These are phyloP conservation scores for Perithous albicinctus DNA, from an alignment of 2,888 invertebrate genomes.

Conservation along the genomic window DNA sequence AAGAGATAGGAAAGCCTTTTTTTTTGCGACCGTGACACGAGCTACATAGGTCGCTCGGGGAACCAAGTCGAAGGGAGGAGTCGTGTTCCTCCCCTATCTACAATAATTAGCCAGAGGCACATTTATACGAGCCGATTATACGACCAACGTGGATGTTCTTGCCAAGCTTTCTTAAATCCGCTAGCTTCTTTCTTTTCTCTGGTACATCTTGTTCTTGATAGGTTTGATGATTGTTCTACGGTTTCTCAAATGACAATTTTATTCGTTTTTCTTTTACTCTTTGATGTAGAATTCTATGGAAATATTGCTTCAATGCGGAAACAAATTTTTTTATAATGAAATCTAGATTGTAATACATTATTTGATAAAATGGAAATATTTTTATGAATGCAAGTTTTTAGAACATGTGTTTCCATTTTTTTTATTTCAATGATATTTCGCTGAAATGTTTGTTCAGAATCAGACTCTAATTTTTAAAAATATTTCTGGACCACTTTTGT, in stretches of 20 bases:
- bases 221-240: conserved; percentile 7
- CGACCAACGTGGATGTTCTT: conserved; percentile 72
- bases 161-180: conserved; percentile 68
- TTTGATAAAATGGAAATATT: too few relatives aligned
- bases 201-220: conserved; percentile 3
- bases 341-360: too few relatives aligned
- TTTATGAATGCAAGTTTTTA: too few relatives aligned
- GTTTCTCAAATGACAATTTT: too few relatives aligned
- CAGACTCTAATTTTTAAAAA: too few relatives aligned
- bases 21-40: conserved; percentile 57
- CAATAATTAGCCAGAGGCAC: conserved; percentile 74
- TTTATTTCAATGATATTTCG: too few relatives aligned
- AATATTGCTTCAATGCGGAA: background rate
- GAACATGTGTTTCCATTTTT: too few relatives aligned
- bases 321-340: too few relatives aligned
- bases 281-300: background rate
- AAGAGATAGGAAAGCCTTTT: conserved; percentile 63
- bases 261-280: background rate
- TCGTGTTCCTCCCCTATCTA: conserved; percentile 67
- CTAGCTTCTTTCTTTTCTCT: conserved; percentile 24
- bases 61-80: background rate
- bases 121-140: conserved; percentile 79
- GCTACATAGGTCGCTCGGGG: conserved; percentile 7
- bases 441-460: too few relatives aligned
- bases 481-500: too few relatives aligned